Evolutionary conservation across 2,113 vertebrate genomes (phyloP).

Genomic region (Dipodomys spectabilis): DNA sequence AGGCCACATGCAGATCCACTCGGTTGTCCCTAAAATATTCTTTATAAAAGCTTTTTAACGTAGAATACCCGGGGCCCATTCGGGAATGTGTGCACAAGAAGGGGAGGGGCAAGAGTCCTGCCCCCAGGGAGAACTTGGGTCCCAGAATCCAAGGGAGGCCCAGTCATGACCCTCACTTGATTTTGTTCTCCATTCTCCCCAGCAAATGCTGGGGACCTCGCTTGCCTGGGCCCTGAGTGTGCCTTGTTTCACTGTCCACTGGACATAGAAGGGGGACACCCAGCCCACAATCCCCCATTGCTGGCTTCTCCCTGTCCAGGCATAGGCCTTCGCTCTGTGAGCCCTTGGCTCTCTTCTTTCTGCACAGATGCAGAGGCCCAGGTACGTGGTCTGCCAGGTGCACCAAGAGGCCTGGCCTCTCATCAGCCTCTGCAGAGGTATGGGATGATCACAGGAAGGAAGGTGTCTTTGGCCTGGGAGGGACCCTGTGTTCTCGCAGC

Average conservation of each 20-base stretch:
- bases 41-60: not conserved
- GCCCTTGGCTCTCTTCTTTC: not conserved
- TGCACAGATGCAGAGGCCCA: not conserved
- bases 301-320: not conserved
- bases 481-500: not conserved
- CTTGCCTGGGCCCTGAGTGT: no score
- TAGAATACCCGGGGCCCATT: not conserved
- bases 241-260: not conserved
- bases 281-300: rapidly evolving
- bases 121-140: rapidly evolving
- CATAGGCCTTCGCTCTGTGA: not conserved
- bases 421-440: not conserved
- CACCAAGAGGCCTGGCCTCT: not conserved
- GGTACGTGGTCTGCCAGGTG: not conserved
- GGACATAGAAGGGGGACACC: rapidly evolving
- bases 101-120: not conserved
- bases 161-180: no score
- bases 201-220: no score
- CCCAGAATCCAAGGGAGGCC: not conserved
- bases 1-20: not conserved
- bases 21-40: not conserved
- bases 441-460: not conserved
- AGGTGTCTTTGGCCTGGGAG: not conserved
- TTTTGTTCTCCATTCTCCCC: no score
- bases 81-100: not conserved